A percentile compares a stretch with the other conserved stretches of the same genome.
Conservation (phyloP, 2,113 vertebrate genomes). For the Marmota flaviventris region DNA sequence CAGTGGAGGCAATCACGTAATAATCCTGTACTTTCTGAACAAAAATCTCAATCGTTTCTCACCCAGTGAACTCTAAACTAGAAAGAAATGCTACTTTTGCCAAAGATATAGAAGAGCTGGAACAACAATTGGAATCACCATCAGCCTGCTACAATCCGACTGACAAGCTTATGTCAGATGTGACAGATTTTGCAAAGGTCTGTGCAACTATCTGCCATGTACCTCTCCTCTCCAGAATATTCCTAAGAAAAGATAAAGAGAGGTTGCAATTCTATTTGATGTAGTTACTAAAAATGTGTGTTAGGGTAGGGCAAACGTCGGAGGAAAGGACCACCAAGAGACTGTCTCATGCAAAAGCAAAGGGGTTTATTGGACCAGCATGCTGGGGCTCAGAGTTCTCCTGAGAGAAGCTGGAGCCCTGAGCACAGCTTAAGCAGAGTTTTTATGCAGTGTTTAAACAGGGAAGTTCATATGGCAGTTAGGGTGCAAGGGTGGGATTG, state of each 20-base stretch:
- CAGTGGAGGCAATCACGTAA: not conserved
- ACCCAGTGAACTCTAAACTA: not conserved
- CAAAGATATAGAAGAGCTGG: not conserved
- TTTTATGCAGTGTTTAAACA: too few species aligned
- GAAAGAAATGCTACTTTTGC: conserved; percentile 26
- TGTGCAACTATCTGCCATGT: not conserved
- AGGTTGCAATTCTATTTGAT: not conserved
- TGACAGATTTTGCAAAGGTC: conserved; percentile 40
- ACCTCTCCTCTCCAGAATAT: not conserved
- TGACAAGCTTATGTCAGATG: conserved; percentile 2
- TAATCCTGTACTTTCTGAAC: conserved; percentile 46
- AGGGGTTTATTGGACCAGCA: too few species aligned
- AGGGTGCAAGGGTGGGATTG: too few species aligned
- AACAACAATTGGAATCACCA: not conserved
- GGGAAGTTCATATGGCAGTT: too few species aligned
- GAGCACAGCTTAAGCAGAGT: too few species aligned
- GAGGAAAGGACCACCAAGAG: too few species aligned
- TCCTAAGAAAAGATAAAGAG: conserved; percentile 8
- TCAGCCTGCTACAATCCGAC: not conserved
- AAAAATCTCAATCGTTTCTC: conserved; percentile 35
- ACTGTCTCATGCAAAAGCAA: too few species aligned
- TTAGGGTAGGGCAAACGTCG: too few species aligned
- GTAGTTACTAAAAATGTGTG: not conserved
- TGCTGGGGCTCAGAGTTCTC: too few species aligned
- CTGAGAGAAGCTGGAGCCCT: too few species aligned